Base-by-base conservation (phyloP, 1,140 invertebrate genomes). In the Homarus americanus region DNA sequence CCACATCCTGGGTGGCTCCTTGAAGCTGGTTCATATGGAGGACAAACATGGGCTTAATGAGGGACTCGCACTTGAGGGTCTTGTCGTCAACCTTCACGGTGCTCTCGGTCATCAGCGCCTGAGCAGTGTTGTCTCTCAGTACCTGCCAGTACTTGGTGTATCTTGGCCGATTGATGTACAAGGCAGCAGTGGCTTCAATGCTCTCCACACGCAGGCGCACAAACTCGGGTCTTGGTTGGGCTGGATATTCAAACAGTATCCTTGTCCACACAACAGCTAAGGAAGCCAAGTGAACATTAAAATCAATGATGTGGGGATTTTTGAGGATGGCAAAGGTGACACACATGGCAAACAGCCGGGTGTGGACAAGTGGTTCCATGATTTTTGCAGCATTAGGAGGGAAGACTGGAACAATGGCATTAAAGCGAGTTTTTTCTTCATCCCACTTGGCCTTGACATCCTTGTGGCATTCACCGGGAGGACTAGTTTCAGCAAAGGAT, bases 21-120 rank as follows among this genome's bases (percentile, higher is more conserved):
- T 32, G 17, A 2, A 15, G 83, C 69, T 84, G 53, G 9, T 32
- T 40, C 44, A 92, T 15, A 32, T 84, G 36, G 0, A 85, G 75
- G 17, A 92, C 40, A 49, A 89, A 92, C 41, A 80, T 83, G 0
- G 91, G 91, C 44, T 92, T 92, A 24, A 92, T 76, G 41, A 92
- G 66, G 28, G 84, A 75, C 34, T 92, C 91, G 41, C 91, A 92
- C 53, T 84, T 92, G 38, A 92, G n/a, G 28, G 87, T 41, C 24
- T 38, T 63, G 3, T 72, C 44, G 12, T 89, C 41, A 63, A 58
- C 72, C 36, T 44, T 78, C 63, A 44, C 58, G 1, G 75, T 53
- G 69, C 87, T 89, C 66, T 92, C 91, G 5, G 91, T 92, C 91
- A 92, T 92, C 72, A 92, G 80, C 15, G 91, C 91, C 72, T 69